A percentile compares a stretch with the other conserved stretches of the same genome.
Conservation (phyloP, 1,140 invertebrate species). For the Neotoxoptera formosana region DNA sequence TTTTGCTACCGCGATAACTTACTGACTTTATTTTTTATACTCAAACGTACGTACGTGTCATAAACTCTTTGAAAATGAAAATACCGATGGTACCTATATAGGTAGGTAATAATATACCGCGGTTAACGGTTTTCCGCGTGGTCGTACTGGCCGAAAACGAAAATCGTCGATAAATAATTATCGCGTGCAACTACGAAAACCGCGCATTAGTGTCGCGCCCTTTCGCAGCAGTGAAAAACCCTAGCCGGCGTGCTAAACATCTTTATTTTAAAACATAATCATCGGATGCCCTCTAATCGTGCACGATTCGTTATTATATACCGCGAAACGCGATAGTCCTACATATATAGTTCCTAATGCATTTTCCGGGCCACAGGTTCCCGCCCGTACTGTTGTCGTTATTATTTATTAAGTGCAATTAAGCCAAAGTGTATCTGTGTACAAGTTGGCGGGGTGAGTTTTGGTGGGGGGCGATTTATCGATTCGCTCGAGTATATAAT, state of each 20-base stretch:
- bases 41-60: neutral
- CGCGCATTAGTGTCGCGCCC: neutral
- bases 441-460: neutral
- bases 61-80: neutral
- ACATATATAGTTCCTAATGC: neutral
- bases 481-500: neutral
- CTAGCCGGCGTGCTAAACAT: neutral
- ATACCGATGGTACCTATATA: neutral
- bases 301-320: neutral
- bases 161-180: neutral
- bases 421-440: neutral
- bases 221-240: too few species aligned
- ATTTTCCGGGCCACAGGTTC: too few species aligned
- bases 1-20: too few species aligned
- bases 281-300: neutral
- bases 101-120: neutral
- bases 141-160: neutral
- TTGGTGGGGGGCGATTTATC: neutral
- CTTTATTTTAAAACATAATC: neutral
- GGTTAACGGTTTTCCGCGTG: neutral
- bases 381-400: neutral
- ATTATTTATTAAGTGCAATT: neutral
- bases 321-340: neutral
- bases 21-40: neutral
- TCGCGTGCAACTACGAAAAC: neutral